Evolutionary conservation across 2,113 vertebrate genomes (phyloP).

Genomic region (Pampusana beccarii): DNA sequence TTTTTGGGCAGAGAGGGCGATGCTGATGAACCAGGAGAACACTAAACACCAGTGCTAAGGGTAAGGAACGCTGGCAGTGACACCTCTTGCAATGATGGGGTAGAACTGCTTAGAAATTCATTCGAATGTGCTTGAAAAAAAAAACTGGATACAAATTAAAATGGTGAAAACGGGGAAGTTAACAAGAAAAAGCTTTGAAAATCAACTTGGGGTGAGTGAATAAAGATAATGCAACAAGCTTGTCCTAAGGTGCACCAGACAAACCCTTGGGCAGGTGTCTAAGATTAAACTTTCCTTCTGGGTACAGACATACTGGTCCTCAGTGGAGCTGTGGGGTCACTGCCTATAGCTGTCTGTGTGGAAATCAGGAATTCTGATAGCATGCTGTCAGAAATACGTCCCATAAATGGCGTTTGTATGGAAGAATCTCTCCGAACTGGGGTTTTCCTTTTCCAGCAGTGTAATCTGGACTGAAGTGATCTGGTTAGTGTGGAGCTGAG

Average conservation of each 20-base stretch:
- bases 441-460: not conserved
- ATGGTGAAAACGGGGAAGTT: not conserved
- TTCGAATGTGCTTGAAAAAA: not conserved
- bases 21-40: not conserved
- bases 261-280: not conserved
- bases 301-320: not conserved
- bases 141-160: not conserved
- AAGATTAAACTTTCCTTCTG: not conserved
- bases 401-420: not conserved
- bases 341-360: fast-evolving
- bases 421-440: not conserved
- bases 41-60: not conserved
- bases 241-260: not conserved
- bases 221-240: not conserved
- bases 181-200: not conserved
- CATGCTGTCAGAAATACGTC: not conserved
- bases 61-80: not conserved
- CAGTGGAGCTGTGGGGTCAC: not conserved
- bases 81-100: not conserved
- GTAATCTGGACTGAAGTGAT: not conserved
- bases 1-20: not conserved
- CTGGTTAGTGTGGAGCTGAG: not conserved
- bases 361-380: not conserved
- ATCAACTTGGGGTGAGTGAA: not conserved
- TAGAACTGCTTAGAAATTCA: not conserved